phyloP scores from a whole-genome alignment of 2,113 vertebrate genomes.

The Semnopithecus entellus region DNA sequence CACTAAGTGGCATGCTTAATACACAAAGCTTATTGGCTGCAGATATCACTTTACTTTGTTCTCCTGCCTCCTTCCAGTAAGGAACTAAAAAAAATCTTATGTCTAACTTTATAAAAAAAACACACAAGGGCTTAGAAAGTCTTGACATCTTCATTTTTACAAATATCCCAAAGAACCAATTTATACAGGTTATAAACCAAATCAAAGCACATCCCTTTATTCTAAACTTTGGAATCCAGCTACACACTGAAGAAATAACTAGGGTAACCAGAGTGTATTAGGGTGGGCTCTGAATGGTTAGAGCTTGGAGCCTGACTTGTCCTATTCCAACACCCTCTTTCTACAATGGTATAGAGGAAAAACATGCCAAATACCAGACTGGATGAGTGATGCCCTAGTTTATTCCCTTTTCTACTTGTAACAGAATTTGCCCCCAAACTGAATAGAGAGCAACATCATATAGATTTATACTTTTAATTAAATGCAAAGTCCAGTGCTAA shows the following conservation, averaged over 20 bases:
- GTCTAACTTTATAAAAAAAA: background rate
- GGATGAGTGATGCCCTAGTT: background rate
- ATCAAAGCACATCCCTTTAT: background rate
- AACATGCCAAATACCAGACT: background rate
- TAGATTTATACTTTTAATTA: slow-evolving; percentile 37
- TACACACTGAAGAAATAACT: background rate
- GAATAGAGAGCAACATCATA: background rate
- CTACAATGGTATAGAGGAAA: background rate
- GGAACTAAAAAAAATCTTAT: background rate
- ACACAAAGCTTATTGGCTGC: background rate
- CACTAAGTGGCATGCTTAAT: background rate
- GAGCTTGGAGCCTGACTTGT: background rate
- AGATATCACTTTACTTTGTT: background rate
- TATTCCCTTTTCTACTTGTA: background rate
- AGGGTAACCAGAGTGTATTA: background rate
- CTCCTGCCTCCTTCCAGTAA: background rate
- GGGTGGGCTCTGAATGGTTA: background rate
- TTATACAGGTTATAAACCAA: background rate
- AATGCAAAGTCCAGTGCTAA: slow-evolving; percentile 26
- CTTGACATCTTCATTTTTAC: slow-evolving; percentile 20
- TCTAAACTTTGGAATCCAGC: background rate
- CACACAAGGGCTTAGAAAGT: background rate
- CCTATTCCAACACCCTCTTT: background rate
- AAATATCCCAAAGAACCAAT: slow-evolving; percentile 5
- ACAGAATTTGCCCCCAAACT: background rate